phyloP scores from a whole-genome alignment of 2,888 invertebrate species.

The Rhorus exstirpatorius region DNA sequence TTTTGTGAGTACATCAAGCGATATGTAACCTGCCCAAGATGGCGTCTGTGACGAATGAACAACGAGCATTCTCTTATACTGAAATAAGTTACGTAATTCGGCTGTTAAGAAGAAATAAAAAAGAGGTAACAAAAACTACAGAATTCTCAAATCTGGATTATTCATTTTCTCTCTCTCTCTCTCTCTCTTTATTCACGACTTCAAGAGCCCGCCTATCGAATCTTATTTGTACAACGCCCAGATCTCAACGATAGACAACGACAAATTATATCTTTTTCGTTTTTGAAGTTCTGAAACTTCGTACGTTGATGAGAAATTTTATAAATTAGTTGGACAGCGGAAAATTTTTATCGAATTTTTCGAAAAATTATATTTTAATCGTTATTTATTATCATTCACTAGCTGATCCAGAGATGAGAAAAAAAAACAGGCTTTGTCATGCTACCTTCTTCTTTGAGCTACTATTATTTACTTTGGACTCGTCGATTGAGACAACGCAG shows the following conservation, averaged over 20 bases:
- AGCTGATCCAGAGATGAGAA: too few relatives aligned
- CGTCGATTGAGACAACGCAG: too few relatives aligned
- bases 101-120: slow-evolving; percentile 35
- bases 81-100: slow-evolving; percentile 51
- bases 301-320: too few relatives aligned
- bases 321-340: too few relatives aligned
- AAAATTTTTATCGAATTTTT: too few relatives aligned
- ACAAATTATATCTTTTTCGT: not conserved
- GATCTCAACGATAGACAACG: not conserved
- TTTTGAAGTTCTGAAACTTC: not conserved
- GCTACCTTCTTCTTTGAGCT: too few relatives aligned
- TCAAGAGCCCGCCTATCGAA: not conserved
- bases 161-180: slow-evolving; percentile 40
- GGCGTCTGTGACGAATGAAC: slow-evolving; percentile 35
- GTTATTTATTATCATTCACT: too few relatives aligned
- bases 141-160: slow-evolving; percentile 48
- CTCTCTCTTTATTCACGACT: slow-evolving; percentile 9
- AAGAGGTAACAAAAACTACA: slow-evolving; percentile 42
- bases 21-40: slow-evolving; percentile 39
- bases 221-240: not conserved
- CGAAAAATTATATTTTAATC: too few relatives aligned
- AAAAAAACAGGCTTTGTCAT: too few relatives aligned
- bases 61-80: slow-evolving; percentile 22
- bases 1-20: slow-evolving; percentile 1
- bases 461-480: too few relatives aligned